These are phyloP conservation scores for Apus apus DNA, from an alignment of 2,113 vertebrate species.

Conservation along the genomic window DNA sequence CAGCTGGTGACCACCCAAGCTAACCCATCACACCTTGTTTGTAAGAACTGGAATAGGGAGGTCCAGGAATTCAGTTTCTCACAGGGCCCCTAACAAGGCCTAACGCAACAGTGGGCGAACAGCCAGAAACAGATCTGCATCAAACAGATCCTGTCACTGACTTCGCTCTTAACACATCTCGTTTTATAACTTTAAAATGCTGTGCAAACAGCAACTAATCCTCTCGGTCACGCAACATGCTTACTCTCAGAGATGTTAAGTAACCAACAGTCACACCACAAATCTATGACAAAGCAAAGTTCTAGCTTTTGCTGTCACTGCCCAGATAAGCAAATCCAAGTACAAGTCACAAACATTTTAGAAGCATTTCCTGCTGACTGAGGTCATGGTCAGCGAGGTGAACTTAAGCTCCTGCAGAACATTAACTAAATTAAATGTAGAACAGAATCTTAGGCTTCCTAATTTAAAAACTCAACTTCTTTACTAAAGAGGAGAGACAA, in stretches of 20 bases:
- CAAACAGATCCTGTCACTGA: not conserved
- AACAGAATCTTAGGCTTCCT: not conserved
- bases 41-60: not conserved
- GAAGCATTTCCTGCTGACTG: not conserved
- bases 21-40: not conserved
- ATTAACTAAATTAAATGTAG: not conserved
- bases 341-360: not conserved
- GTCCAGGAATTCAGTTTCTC: not conserved
- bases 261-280: not conserved
- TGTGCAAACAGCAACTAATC: slow-evolving; percentile 4
- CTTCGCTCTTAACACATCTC: not conserved
- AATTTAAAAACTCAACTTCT: not conserved
- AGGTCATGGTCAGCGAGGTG: not conserved
- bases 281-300: not conserved
- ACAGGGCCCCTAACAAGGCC: not conserved
- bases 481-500: not conserved
- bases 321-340: not conserved
- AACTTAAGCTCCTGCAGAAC: not conserved
- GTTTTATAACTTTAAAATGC: not conserved
- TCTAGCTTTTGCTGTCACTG: not conserved
- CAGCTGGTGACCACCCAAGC: not conserved
- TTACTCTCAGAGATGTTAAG: not conserved
- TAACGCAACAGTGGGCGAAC: not conserved
- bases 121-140: not conserved
- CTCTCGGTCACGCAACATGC: not conserved